These are phyloP conservation scores for Danaus plexippus DNA, from an alignment of 1,140 invertebrate species.

Conservation along the genomic window DNA sequence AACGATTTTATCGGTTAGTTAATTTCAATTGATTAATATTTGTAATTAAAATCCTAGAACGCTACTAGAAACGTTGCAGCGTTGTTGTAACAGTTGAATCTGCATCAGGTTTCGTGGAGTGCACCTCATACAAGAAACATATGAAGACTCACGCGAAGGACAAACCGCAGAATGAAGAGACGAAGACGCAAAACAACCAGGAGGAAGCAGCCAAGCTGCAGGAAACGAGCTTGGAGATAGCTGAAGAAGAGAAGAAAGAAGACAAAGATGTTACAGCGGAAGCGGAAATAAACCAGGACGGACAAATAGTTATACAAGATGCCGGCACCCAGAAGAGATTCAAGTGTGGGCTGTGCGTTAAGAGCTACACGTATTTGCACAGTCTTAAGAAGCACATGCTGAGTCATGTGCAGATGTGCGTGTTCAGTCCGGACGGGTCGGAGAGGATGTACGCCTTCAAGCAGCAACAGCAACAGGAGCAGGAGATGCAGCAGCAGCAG, in stretches of 20 bases:
- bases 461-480: constrained; percentile 35
- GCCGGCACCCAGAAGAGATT: constrained; percentile 67
- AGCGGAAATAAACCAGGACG: constrained; percentile 8
- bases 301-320: constrained; percentile 15
- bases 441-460: constrained; percentile 28
- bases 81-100: no score
- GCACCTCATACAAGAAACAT: constrained; percentile 62
- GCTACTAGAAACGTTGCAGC: no score
- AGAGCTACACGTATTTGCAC: constrained; percentile 86
- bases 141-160: constrained; percentile 52
- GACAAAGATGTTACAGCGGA: constrained; percentile 9
- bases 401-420: constrained; percentile 52
- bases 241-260: constrained; percentile 7
- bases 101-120: constrained; percentile 54
- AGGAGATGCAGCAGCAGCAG: constrained; percentile 39
- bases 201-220: no score
- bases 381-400: constrained; percentile 83
- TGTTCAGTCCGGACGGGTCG: constrained; percentile 25
- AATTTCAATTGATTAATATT: no score
- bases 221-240: constrained; percentile 22
- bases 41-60: no score
- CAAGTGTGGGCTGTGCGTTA: constrained; percentile 83
- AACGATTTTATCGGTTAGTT: no score
- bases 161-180: constrained; percentile 26
- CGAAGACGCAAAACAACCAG: neutral